Evolutionary conservation across 2,113 vertebrate species (phyloP), one percentile per base, ranked within the genome.

Genomic region (Panurus biarmicus): DNA sequence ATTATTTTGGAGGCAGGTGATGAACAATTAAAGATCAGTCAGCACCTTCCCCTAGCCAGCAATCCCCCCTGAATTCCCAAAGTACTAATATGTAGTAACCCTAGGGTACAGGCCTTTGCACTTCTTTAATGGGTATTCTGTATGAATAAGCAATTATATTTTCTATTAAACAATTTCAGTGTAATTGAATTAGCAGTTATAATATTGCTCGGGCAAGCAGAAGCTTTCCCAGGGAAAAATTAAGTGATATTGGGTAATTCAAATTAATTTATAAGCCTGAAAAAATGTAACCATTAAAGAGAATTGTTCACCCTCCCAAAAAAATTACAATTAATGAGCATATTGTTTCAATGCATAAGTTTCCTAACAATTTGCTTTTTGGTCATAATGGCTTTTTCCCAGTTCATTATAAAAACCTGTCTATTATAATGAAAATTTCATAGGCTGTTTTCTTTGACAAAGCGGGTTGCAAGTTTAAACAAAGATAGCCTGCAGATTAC

Each of bases 91-190:
- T 82, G 94, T 53, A 96, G 92, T 97, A 97, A 97, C 98, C 97
- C 96, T 94, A 76, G 92, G 96, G 97, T 98, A 97, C 95, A 97
- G 42, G 94, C 93, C 96, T 98, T 98, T 97, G 96, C 97, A 97
- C 97, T 97, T 93, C 96, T 97, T 97, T 98, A 98, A 98, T 98
- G 97, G 97, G 96, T 96, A 98, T 98, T 98, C 97, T 97, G 98
- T 98, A 98, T 97, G 97, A 98, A 98, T 98, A 98, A 98, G 98
- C 98, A 98, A 98, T 98, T 98, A 98, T 98, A 98, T 98, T 98
- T 98, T 98, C 98, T 98, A 98, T 98, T 98, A 98, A 98, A 98
- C 98, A 98, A 98, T 98, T 97, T 97, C 96, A 93, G 89, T 97
- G 97, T 98, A 98, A 98, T 98, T 98, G 98, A 98, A 98, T 98